Evolutionary conservation across 1,140 invertebrate genomes (phyloP), one percentile per base, ranked within the genome.

Genomic region (Elymnias hypermnestra): DNA sequence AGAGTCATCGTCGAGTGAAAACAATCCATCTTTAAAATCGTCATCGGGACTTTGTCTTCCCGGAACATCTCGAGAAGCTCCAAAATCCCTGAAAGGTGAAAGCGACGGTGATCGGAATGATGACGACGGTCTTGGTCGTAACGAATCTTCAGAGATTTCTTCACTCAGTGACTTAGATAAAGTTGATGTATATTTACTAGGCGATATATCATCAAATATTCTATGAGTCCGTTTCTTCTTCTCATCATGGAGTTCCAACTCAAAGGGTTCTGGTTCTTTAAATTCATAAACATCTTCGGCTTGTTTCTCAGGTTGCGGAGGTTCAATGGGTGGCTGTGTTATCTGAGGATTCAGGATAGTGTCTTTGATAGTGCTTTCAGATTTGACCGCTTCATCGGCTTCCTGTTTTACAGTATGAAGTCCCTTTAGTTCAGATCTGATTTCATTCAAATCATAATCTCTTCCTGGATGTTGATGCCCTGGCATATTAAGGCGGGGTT

Each of bases 211-310:
- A 37, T 89, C 88, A 48, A 89, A 89, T 46, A 90, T 83, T 22
- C 89, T 75, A 56, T 88, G 86, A 5, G 84, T 82, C 21, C 89
- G 74, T 61, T 90, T 90, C 63, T 89, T 89, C 54, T 89, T 90
- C 42, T 90, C 89, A 57, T 90, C 89, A 12, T 92, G 88, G 5
- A 92, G 89, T 75, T 94, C 92, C 57, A 94, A 91, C 72, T 95
- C 93, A 63, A 95, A 95, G 0, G 94, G 93, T 77, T 95, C 94
- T 0, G 93, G 93, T 83, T 96, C 94, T 77, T 95, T 95, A 63
- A 96, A 96, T 74, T 96, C 94, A 59, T 96, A 96, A 66, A 95
- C 90, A 74, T 95, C 94, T 57, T 92, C 91, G 3, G 89, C 87
- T 49, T 82, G 72, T 53, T 86, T 86, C 12, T 88, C 83, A 8